A percentile compares a stretch with the other conserved stretches of the same genome.
Conservation (phyloP, 2,113 vertebrate genomes). For the Grantiella picta region DNA sequence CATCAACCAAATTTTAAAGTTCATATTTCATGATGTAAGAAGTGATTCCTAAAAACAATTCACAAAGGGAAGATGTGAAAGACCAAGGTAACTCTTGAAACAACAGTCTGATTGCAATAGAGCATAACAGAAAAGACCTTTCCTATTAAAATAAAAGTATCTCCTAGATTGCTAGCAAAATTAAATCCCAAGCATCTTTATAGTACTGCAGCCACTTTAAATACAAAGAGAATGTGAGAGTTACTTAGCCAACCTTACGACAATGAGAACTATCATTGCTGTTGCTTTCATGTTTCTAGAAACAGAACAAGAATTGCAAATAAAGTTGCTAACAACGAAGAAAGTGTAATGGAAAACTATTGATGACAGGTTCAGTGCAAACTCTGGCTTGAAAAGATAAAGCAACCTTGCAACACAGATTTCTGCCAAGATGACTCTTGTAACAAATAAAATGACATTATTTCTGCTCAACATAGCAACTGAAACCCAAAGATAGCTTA, state of each 20-base stretch:
- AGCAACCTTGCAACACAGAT: background rate
- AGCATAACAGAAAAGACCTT: background rate
- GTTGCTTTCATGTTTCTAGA: background rate
- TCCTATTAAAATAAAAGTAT: background rate
- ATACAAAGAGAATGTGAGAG: background rate
- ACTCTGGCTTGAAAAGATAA: background rate
- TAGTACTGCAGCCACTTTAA: background rate
- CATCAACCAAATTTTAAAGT: background rate
- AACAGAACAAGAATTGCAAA: background rate
- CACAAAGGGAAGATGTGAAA: background rate
- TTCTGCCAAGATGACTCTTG: background rate
- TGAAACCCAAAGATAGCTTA: background rate
- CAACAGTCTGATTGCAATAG: background rate
- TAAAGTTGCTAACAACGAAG: background rate
- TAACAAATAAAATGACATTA: background rate
- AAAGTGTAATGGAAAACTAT: background rate
- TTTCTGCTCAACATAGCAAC: background rate
- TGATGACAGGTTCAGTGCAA: background rate
- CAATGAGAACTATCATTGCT: background rate
- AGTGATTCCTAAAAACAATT: background rate
- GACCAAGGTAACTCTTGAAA: background rate
- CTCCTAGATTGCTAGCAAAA: background rate
- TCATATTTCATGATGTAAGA: background rate
- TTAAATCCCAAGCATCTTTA: background rate
- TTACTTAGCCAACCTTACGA: background rate